phyloP scores from a whole-genome alignment of 2,113 vertebrate genomes.

The Morone saxatilis region DNA sequence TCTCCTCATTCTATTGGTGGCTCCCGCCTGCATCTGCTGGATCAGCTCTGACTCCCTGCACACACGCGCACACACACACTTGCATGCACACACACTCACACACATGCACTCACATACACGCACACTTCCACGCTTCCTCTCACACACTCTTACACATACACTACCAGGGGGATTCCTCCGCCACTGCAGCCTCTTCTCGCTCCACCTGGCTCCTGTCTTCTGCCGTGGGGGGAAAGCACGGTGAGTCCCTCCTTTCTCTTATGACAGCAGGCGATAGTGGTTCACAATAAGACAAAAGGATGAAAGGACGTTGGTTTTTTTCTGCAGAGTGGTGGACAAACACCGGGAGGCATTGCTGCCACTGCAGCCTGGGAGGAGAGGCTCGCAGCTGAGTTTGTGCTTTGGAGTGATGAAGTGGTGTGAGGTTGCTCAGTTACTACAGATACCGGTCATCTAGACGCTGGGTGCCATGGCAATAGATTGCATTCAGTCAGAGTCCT shows the following conservation, averaged over 20 bases:
- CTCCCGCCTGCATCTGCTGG: constrained; percentile 81
- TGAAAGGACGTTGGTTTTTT: constrained; percentile 41
- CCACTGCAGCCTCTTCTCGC: constrained; percentile 68
- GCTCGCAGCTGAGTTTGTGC: constrained; percentile 69
- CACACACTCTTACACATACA: constrained; percentile 76
- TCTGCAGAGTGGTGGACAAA: constrained; percentile 46
- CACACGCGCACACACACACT: constrained; percentile 39
- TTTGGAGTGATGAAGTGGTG: constrained; percentile 58
- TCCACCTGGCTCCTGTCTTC: constrained; percentile 72
- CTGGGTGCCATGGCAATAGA: constrained; percentile 63
- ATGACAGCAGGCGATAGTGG: constrained; percentile 65
- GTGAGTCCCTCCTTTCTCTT: constrained; percentile 73
- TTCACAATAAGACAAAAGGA: constrained; percentile 70
- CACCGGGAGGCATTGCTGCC: constrained; percentile 58
- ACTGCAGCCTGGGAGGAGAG: constrained; percentile 62
- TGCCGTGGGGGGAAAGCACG: constrained; percentile 35
- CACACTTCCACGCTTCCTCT: constrained; percentile 47
- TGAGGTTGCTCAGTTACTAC: constrained; percentile 68
- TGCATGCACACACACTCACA: constrained; percentile 7
- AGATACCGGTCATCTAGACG: constrained; percentile 66
- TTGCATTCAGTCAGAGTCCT: constrained; percentile 45
- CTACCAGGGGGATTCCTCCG: constrained; percentile 78
- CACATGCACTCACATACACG: not conserved
- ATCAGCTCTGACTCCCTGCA: constrained; percentile 75
- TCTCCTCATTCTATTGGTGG: constrained; percentile 79